These are phyloP conservation scores for Antheraea mylitta DNA, from an alignment of 1,140 invertebrate genomes.

Conservation along the genomic window DNA sequence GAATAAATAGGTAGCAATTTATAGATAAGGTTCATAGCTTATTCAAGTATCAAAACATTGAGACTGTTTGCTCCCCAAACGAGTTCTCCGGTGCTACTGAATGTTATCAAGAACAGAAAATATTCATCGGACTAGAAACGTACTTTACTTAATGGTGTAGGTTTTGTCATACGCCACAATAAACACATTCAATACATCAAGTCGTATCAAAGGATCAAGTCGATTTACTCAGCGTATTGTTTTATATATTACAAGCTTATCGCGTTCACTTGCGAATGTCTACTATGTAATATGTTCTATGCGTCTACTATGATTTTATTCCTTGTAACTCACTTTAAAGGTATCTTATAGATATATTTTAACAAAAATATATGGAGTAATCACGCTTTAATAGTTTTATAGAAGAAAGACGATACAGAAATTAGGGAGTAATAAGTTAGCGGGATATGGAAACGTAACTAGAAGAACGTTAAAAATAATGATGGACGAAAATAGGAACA, in stretches of 20 bases:
- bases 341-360: no score
- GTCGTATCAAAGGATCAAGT: neutral
- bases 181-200: neutral
- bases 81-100: conserved; percentile 9
- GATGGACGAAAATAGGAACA: no score
- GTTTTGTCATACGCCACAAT: conserved; percentile 11
- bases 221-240: neutral
- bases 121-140: conserved; percentile 14
- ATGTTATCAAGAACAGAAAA: conserved; percentile 11
- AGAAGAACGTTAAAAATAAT: no score
- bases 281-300: no score
- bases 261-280: no score
- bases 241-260: neutral
- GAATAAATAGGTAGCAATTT: neutral
- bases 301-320: no score
- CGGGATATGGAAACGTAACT: no score
- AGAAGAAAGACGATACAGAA: no score
- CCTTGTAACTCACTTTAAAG: no score
- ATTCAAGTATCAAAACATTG: neutral
- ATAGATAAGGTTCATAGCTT: neutral
- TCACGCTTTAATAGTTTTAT: no score
- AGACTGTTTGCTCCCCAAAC: neutral
- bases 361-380: no score
- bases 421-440: no score
- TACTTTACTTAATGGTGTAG: conserved; percentile 7